A percentile compares a stretch with the other conserved stretches of the same genome.
Evolutionary conservation across 2,113 vertebrate species (phyloP).

Genomic region (Bostrychus sinensis): DNA sequence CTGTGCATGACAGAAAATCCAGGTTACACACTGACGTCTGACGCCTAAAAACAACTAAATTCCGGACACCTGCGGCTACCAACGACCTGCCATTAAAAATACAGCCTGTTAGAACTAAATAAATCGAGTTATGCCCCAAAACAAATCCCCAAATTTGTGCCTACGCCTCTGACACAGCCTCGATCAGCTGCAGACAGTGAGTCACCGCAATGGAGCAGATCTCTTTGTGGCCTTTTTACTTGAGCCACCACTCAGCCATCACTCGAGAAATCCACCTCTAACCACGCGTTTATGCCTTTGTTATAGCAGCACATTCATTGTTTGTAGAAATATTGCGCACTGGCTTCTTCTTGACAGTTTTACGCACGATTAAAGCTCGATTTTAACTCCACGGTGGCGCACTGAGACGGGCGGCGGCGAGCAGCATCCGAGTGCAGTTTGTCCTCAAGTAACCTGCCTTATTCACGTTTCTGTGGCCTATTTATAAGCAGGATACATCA

Average conservation of each 20-base stretch:
- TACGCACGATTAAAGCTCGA: not conserved
- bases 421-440: not conserved
- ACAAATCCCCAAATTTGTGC: not conserved
- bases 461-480: fast-evolving
- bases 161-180: not conserved
- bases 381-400: not conserved
- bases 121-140: not conserved
- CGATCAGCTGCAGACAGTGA: not conserved
- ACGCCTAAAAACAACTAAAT: too few species aligned
- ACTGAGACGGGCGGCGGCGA: conserved; percentile 39
- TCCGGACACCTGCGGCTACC: too few species aligned
- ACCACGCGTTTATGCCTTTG: not conserved
- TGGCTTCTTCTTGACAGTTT: fast-evolving
- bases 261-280: not conserved
- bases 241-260: not conserved
- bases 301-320: not conserved
- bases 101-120: too few species aligned
- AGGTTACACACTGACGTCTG: too few species aligned
- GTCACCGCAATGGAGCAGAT: not conserved
- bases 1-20: too few species aligned
- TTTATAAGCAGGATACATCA: not conserved
- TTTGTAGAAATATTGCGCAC: not conserved
- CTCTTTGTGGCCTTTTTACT: not conserved
- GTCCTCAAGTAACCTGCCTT: not conserved
- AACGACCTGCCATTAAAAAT: too few species aligned